phyloP scores from a whole-genome alignment of 1,140 invertebrate genomes.

The Polyergus mexicanus region DNA sequence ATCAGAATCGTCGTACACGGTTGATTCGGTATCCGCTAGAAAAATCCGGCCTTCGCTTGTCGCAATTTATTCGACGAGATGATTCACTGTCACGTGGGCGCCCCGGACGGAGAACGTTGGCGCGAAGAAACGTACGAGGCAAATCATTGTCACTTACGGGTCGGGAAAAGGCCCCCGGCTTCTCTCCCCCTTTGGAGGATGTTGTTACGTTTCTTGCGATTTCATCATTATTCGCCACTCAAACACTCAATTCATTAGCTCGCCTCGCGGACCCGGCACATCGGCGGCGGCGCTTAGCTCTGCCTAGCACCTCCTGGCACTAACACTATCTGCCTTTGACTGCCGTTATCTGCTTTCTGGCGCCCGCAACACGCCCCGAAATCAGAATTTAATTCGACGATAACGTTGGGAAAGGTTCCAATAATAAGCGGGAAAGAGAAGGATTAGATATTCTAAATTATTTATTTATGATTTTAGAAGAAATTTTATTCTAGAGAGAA shows the following conservation, averaged over 20 bases:
- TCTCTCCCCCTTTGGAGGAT: conserved; percentile 53
- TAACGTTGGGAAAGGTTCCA: conserved; percentile 6
- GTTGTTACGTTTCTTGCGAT: conserved; percentile 75
- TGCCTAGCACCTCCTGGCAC: conserved; percentile 76
- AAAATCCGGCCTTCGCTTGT: conserved; percentile 51
- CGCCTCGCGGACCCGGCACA: conserved; percentile 43
- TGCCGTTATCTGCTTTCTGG: conserved; percentile 65
- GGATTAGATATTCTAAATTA: neutral
- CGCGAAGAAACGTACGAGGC: conserved; percentile 64
- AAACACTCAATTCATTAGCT: conserved; percentile 72
- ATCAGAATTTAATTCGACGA: conserved; percentile 67
- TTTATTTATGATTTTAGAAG: neutral
- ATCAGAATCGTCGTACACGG: neutral
- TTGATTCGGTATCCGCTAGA: neutral
- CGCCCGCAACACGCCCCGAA: conserved; percentile 72
- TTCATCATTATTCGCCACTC: conserved; percentile 75
- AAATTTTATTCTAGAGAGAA: neutral
- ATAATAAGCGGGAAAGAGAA: neutral
- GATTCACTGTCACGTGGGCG: conserved; percentile 54
- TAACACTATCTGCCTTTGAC: conserved; percentile 57
- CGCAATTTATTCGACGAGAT: conserved; percentile 49
- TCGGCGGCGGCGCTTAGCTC: conserved; percentile 48
- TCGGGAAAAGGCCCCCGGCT: neutral
- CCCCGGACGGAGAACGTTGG: neutral
- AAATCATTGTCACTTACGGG: conserved; percentile 73